These are phyloP conservation scores for Cisticola juncidis DNA, from an alignment of 2,113 vertebrate genomes.

Conservation along the genomic window DNA sequence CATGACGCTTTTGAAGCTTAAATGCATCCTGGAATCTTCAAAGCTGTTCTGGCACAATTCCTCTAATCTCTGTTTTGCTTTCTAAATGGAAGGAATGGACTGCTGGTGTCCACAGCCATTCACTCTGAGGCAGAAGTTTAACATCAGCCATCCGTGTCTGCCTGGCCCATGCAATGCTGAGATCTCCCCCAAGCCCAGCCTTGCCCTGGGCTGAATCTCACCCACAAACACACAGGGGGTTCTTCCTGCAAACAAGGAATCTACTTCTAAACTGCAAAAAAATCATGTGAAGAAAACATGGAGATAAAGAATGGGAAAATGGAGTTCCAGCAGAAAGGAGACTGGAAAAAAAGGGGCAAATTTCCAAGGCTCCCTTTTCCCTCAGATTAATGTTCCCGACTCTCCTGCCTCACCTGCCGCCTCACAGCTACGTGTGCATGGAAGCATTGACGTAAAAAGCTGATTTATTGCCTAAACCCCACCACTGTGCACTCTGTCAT, in stretches of 20 bases:
- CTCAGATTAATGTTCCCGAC: not conserved
- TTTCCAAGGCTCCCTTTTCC: constrained; percentile 19
- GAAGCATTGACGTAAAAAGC: not conserved
- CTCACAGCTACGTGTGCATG: not conserved
- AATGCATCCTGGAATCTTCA: not conserved
- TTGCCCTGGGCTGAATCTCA: not conserved
- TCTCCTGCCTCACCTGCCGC: not conserved
- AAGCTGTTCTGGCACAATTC: not conserved
- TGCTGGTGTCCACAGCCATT: not conserved
- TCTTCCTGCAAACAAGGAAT: not conserved
- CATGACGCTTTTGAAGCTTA: not conserved
- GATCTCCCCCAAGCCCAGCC: not conserved
- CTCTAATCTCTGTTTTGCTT: not conserved
- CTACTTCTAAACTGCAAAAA: not conserved
- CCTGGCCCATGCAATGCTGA: accelerated
- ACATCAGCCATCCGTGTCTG: accelerated
- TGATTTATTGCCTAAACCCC: not conserved
- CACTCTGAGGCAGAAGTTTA: not conserved
- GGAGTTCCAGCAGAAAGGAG: not conserved
- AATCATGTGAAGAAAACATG: not conserved
- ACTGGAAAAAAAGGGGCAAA: not conserved
- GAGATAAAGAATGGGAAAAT: not conserved
- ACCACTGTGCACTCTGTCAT: not conserved
- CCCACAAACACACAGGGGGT: not conserved
- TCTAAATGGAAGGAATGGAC: not conserved